Evolutionary conservation across 2,113 vertebrate genomes (phyloP), one percentile per base, ranked within the genome.

Genomic region (Cephalopterus ornatus): DNA sequence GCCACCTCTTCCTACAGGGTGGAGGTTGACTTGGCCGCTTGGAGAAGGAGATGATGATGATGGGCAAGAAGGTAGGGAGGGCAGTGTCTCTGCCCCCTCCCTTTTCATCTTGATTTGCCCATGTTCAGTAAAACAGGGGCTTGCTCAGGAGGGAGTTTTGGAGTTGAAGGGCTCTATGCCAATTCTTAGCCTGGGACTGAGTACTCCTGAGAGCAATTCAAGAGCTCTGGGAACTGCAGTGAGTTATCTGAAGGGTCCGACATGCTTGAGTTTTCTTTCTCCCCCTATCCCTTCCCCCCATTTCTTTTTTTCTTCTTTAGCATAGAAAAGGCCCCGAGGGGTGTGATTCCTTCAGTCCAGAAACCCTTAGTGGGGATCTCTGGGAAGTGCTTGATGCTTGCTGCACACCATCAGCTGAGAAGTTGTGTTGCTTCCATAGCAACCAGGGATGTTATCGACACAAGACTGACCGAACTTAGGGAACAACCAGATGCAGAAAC

Each of bases 51-150:
- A 61, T 41, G 13, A 19, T 16, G 42, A 11, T 17, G 23, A 16
- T n/a, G 20, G 58, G 24, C 32, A 32, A 52, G 30, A 13, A 53
- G 39, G 23, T 13, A 58, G 19, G n/a, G 35, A 49, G 26, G 32
- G 9, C 20, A 28, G 6, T 39, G 18, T 56, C 9, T n/a, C 4
- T 15, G 2, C 3, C 1, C 26, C 4, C 16, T 9, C 4, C 11
- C 42, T 79, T n/a, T 85, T 50, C 28, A 79, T 5, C 52, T 61
- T 52, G 20, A 24, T 63, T 41, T 75, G 22, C 20, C 39, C 12
- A 1, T 37, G 63, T 11, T 8, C 28, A 27, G 33, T 61, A n/a
- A 76, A 76, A 42, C 9, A 27, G 20, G n/a, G 24, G 23, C 33
- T 68, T 56, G 52, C 7, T 5, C 8, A 35, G 27, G 49, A 47